Evolutionary conservation across 2,888 invertebrate genomes (phyloP).

Genomic region (Andrena bucephala): DNA sequence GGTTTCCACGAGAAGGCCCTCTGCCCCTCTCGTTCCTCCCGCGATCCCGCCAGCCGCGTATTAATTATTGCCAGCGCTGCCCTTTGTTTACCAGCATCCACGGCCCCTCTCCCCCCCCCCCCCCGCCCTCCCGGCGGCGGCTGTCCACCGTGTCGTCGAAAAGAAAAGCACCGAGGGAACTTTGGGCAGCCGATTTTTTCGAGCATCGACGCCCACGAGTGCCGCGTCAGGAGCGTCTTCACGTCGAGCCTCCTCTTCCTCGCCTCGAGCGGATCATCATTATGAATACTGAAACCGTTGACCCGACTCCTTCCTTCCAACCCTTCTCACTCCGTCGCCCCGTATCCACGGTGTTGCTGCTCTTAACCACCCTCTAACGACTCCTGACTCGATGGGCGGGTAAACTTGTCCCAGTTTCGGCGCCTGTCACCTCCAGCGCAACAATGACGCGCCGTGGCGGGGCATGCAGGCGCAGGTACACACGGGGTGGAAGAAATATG

Average conservation of each 20-base stretch:
- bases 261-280: constrained; percentile 45
- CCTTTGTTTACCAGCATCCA: constrained; percentile 44
- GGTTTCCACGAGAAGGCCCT: constrained; percentile 62
- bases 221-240: background rate
- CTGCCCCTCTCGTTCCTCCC: constrained; percentile 30
- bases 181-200: background rate
- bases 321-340: constrained; percentile 12
- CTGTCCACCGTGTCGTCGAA: background rate
- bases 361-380: constrained; percentile 39
- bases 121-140: background rate
- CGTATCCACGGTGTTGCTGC: constrained; percentile 19
- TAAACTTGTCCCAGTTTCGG: constrained; percentile 76
- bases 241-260: constrained; percentile 6
- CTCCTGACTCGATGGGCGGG: constrained; percentile 60
- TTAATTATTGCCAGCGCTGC: constrained; percentile 64
- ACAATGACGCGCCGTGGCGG: constrained; percentile 16
- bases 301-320: constrained; percentile 56
- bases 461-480: constrained; percentile 4
- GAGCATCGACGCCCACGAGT: background rate
- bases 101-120: background rate
- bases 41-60: constrained; percentile 32
- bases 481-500: background rate
- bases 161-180: background rate
- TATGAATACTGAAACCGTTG: constrained; percentile 74
- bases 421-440: constrained; percentile 32